A percentile compares a stretch with the other conserved stretches of the same genome.
Conservation (phyloP, 2,888 invertebrate genomes). For the Pogonocherus hispidulus region DNA sequence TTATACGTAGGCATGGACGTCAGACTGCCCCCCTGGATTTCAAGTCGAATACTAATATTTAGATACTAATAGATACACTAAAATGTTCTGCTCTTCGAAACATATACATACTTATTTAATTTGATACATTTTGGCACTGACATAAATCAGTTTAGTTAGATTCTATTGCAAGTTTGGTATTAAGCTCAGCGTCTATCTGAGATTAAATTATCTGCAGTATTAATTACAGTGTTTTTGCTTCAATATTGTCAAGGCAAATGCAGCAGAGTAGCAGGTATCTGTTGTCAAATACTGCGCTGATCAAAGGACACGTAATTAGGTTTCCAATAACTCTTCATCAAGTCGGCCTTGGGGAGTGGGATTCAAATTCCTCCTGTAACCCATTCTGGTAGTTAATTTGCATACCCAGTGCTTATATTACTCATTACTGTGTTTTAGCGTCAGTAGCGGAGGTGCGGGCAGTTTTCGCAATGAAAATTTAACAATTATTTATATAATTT, state of each 20-base stretch:
- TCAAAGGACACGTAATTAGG: conserved; percentile 47
- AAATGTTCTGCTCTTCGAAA: no score
- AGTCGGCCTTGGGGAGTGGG: conserved; percentile 43
- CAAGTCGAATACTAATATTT: no score
- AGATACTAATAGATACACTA: no score
- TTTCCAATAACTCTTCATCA: conserved; percentile 50
- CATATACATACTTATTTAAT: no score
- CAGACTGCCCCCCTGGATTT: no score
- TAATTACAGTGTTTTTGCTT: conserved; percentile 10
- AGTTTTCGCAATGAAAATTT: no score
- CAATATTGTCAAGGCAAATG: conserved; percentile 7
- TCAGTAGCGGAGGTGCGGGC: conserved; percentile 19
- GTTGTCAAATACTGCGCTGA: conserved; percentile 46
- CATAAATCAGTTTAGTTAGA: no score
- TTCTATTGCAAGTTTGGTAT: no score
- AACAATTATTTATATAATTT: no score
- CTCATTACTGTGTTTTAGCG: conserved; percentile 30
- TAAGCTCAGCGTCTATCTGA: neutral
- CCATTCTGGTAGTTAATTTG: conserved; percentile 42
- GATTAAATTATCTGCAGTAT: neutral
- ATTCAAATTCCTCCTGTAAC: conserved; percentile 38
- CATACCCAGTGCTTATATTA: conserved; percentile 45
- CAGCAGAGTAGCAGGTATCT: conserved; percentile 30
- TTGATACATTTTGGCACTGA: no score
- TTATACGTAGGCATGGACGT: no score